phyloP scores from a whole-genome alignment of 2,113 vertebrate species.

The Ammodramus savannarum region DNA sequence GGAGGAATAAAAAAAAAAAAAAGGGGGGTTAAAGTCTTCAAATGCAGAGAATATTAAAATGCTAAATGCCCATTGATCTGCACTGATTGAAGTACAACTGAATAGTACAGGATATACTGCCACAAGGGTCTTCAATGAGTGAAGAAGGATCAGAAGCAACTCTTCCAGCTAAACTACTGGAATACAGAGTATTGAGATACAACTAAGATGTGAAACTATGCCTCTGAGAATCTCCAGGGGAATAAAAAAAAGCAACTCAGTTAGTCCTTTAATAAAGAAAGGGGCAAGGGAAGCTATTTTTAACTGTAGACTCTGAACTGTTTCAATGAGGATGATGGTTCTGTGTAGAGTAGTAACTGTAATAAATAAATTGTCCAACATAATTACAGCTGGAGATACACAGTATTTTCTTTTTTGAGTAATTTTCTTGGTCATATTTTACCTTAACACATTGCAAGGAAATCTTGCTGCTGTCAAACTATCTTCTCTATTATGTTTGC shows the following conservation, averaged over 20 bases:
- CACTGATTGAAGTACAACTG: not conserved
- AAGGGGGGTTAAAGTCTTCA: not conserved
- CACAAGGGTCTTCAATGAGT: not conserved
- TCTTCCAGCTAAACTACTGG: not conserved
- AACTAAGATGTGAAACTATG: not conserved
- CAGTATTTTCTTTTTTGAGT: not conserved
- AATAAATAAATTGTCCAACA: not conserved
- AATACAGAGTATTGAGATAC: not conserved
- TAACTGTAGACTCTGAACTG: not conserved
- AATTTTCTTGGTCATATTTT: not conserved
- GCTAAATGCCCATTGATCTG: not conserved
- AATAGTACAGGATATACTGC: not conserved
- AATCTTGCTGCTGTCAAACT: not conserved
- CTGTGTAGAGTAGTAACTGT: not conserved
- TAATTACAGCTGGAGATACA: not conserved
- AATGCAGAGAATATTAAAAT: not conserved
- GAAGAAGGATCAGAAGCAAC: not conserved
- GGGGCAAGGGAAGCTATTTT: rapidly evolving
- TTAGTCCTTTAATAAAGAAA: not conserved
- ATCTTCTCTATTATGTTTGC: not conserved
- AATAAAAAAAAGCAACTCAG: not conserved
- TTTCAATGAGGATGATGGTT: not conserved
- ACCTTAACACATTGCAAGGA: not conserved
- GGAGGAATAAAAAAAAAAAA: not conserved
- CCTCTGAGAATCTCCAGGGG: not conserved